phyloP scores from a whole-genome alignment of 2,797 vertebrate genomes.

The Clarias laeviceps region DNA sequence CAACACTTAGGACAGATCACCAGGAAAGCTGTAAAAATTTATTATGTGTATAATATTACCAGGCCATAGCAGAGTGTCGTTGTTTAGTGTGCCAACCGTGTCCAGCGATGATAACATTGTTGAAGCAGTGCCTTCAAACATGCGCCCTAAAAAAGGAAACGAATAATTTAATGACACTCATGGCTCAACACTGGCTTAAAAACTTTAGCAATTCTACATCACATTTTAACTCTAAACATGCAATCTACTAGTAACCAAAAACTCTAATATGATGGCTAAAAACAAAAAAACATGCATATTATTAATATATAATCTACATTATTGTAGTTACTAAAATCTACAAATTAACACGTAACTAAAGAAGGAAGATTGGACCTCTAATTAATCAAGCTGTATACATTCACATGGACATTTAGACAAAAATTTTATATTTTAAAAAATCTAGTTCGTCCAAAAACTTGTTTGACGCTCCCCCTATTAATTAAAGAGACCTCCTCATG shows the following conservation, averaged over 20 bases:
- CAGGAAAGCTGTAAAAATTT: neutral
- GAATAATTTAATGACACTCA: slow-evolving; percentile 3
- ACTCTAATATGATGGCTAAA: slow-evolving; percentile 8
- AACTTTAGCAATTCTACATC: neutral
- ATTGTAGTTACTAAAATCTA: too few relatives aligned
- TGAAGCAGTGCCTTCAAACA: slow-evolving; percentile 89
- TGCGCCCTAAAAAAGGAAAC: slow-evolving; percentile 79
- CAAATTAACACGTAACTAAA: neutral
- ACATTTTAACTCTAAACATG: neutral
- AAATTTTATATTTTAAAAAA: neutral
- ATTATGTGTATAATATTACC: slow-evolving; percentile 68
- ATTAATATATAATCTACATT: too few relatives aligned
- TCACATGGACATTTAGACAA: neutral
- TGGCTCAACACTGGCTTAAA: neutral
- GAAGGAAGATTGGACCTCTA: neutral
- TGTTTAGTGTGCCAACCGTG: slow-evolving; percentile 80
- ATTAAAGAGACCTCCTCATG: neutral
- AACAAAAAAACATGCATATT: neutral
- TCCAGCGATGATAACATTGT: slow-evolving; percentile 95
- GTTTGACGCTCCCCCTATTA: neutral
- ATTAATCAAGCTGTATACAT: neutral
- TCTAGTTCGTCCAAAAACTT: neutral
- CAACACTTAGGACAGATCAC: neutral
- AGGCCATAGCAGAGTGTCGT: slow-evolving; percentile 91
- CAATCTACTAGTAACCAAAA: neutral